A percentile compares a stretch with the other conserved stretches of the same genome.
Evolutionary conservation across 2,113 vertebrate genomes (phyloP).

Genomic region (Alectura lathami): DNA sequence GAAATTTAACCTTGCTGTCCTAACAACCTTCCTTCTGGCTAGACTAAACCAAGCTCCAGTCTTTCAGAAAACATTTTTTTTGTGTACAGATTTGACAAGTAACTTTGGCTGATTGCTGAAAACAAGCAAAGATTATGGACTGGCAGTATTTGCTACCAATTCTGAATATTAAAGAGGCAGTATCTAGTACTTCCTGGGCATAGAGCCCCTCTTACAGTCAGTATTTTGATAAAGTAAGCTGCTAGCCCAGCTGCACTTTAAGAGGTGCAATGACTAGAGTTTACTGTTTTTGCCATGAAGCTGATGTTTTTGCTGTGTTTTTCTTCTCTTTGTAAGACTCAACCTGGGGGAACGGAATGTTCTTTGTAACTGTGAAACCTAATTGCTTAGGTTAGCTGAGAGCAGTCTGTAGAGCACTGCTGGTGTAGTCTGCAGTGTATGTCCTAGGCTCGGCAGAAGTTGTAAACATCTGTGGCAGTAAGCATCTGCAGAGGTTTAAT

Average conservation of each 20-base stretch:
- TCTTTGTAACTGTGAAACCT: neutral
- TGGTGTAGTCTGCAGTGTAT: neutral
- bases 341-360: neutral
- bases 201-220: neutral
- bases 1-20: conserved; percentile 47
- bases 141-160: neutral
- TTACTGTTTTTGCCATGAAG: neutral
- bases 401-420: neutral
- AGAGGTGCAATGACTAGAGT: neutral
- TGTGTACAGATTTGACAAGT: conserved; percentile 35
- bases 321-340: neutral
- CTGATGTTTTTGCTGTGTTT: neutral
- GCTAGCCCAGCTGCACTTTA: neutral
- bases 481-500: neutral
- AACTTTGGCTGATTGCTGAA: conserved; percentile 30
- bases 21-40: conserved; percentile 57
- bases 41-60: conserved; percentile 43
- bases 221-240: neutral
- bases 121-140: conserved; percentile 32
- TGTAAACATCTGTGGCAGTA: neutral
- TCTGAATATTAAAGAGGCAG: conserved; percentile 15
- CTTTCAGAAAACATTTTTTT: conserved; percentile 56
- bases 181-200: neutral
- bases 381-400: neutral
- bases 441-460: neutral